Percentiles rank a stretch among this genome's conserved stretches.
phyloP scores from a whole-genome alignment of 2,113 vertebrate genomes.

The Galeopterus variegatus region DNA sequence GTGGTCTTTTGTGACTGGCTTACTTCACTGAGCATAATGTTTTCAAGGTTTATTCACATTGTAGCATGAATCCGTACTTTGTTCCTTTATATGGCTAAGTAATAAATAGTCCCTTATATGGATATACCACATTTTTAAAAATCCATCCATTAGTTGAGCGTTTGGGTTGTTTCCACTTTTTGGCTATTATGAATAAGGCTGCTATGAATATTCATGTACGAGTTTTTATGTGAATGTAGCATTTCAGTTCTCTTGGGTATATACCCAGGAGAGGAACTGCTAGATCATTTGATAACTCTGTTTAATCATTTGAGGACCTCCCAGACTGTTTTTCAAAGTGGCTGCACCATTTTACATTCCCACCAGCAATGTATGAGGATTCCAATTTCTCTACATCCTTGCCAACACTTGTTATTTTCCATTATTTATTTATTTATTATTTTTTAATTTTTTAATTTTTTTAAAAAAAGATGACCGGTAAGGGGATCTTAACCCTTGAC shows the following conservation, averaged over 20 bases:
- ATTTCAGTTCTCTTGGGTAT: conserved; percentile 27
- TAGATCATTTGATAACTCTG: background rate
- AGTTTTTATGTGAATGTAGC: background rate
- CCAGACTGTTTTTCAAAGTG: conserved; percentile 4
- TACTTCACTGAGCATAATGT: background rate
- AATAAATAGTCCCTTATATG: background rate
- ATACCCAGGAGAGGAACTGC: background rate
- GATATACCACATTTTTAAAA: background rate
- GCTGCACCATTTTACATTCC: background rate
- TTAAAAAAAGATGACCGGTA: too few species aligned
- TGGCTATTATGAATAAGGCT: background rate
- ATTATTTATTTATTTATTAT: background rate
- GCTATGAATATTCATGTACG: background rate
- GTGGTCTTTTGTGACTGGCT: conserved; percentile 8
- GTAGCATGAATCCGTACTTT: background rate
- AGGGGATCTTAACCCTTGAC: too few species aligned
- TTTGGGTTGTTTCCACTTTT: background rate
- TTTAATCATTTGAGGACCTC: background rate
- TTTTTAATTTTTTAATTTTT: too few species aligned
- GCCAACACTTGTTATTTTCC: conserved; percentile 12
- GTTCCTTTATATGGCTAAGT: conserved; percentile 46
- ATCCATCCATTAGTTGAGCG: background rate
- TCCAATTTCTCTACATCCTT: background rate
- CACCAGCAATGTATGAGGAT: background rate
- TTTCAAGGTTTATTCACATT: background rate